Conservation (phyloP, 2,797 vertebrate species). For the Syngnathus acus region DNA sequence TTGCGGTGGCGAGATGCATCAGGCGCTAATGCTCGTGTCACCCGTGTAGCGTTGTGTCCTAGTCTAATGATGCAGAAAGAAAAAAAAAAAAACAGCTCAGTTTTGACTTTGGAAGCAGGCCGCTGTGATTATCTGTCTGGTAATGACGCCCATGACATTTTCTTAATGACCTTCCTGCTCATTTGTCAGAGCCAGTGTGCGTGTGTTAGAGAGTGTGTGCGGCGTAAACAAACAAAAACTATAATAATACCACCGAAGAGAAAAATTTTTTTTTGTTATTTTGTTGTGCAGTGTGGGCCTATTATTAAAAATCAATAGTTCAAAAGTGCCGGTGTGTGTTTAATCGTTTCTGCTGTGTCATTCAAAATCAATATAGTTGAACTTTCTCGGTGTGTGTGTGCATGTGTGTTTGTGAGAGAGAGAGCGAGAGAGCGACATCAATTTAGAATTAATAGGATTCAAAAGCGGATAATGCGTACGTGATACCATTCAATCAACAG, state of each 20-base stretch:
- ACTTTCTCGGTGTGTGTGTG: neutral
- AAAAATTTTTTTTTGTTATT: too few species aligned
- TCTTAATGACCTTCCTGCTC: neutral
- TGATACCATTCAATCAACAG: neutral
- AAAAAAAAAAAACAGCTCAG: slow-evolving; percentile 13
- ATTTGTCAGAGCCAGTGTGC: neutral
- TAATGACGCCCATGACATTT: slow-evolving; percentile 14
- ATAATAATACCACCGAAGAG: neutral
- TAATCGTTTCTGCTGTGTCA: neutral
- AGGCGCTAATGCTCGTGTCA: slow-evolving; percentile 37
- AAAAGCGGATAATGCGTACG: neutral
- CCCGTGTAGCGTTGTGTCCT: slow-evolving; percentile 25
- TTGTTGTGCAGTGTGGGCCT: too few species aligned
- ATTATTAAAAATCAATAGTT: neutral
- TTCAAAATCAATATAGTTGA: neutral
- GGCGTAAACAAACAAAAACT: neutral
- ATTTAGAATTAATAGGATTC: neutral
- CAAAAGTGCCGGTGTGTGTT: neutral
- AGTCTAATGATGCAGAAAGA: slow-evolving; percentile 32
- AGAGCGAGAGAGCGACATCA: too few species aligned
- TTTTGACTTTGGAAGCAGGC: slow-evolving; percentile 22
- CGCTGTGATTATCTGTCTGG: slow-evolving; percentile 24
- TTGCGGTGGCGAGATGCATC: slow-evolving; percentile 13
- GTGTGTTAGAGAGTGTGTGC: neutral
- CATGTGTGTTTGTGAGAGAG: neutral